Evolutionary conservation across 2,113 vertebrate genomes (phyloP), one percentile per base, ranked within the genome.

Genomic region (Lethenteron camtschaticum): DNA sequence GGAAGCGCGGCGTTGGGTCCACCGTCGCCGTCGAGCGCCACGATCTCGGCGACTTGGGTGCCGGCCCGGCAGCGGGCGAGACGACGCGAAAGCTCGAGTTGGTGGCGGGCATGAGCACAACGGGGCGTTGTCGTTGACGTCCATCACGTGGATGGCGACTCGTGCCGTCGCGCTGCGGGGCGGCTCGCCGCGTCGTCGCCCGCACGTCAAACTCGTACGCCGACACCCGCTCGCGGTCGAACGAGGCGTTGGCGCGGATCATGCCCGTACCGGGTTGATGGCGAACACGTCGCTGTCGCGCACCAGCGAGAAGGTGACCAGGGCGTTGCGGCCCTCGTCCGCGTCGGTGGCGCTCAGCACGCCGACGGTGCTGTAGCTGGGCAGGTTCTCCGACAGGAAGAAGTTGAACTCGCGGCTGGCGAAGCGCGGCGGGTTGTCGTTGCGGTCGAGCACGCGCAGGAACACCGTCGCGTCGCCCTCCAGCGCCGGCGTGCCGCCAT

Each of bases 361-460:
- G 8, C 95, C 95, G 69, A 99, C 95, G 0, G 95, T 99, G 80
- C 92, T 96, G 77, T 95, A 92, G 78, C 96, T 96, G 73, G 95
- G 91, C 76, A 99, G 83, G 79, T 99, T 99, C 81, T 99, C 95
- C 0, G 95, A 99, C 74, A 99, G 90, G 14, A 97, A 99, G 79
- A 99, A 99, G 75, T 99, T 92, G 80, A 99, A 96, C 78, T 99
- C 92, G 73, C 96, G 96, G 75, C 96, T 92, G 70, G 95, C 96
- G 78, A 97, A 99, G 78, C 96, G 96, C 57, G 95, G 95, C 75
- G 87, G 95, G 77, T 99, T 99, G 78, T 99, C 95, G 68, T 99
- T 99, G 79, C 96, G 89, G 0, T 99, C 95, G 79, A 95, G 76
- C 57, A 99, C 87, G 4, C 90, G 96, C 58, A 99, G 92, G 72